Evolutionary conservation across 2,888 invertebrate species (phyloP).

Genomic region (Apodemia duryi): DNA sequence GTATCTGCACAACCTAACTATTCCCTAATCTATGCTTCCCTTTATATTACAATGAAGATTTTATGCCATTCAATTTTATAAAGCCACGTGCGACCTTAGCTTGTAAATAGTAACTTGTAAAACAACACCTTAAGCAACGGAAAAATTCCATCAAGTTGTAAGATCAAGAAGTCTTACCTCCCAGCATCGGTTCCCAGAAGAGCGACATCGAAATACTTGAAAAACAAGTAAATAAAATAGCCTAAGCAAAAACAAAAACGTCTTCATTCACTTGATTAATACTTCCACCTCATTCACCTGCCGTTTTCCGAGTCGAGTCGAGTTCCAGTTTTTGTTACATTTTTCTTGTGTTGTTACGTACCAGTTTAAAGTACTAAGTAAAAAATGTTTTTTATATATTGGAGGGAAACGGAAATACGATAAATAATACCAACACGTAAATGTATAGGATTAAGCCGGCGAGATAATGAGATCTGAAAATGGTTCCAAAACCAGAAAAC

Average conservation of each 20-base stretch:
- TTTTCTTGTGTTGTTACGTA: conserved; percentile 18
- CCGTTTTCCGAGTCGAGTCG: conserved; percentile 34
- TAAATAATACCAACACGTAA: no score
- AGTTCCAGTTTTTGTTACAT: conserved; percentile 18
- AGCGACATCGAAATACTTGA: conserved; percentile 11
- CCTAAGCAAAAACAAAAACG: conserved; percentile 31
- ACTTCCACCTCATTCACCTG: conserved; percentile 35
- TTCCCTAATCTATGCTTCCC: no score
- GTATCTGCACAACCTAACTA: no score
- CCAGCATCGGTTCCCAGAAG: conserved; percentile 14
- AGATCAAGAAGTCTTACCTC: conserved; percentile 14
- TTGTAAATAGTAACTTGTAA: conserved; percentile 4
- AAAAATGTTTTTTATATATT: not conserved
- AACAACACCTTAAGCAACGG: conserved; percentile 8
- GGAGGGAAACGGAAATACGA: no score
- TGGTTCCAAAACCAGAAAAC: no score
- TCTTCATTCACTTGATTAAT: conserved; percentile 28
- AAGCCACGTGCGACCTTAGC: not conserved
- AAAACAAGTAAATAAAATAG: conserved; percentile 38
- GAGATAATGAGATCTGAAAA: no score
- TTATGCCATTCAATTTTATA: not conserved
- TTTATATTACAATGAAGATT: no score
- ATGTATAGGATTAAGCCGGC: no score
- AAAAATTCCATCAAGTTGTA: conserved; percentile 13
- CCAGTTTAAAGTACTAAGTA: not conserved